Conservation (phyloP, 1,140 invertebrate species). For the Stenopsyche tienmushanensis region DNA sequence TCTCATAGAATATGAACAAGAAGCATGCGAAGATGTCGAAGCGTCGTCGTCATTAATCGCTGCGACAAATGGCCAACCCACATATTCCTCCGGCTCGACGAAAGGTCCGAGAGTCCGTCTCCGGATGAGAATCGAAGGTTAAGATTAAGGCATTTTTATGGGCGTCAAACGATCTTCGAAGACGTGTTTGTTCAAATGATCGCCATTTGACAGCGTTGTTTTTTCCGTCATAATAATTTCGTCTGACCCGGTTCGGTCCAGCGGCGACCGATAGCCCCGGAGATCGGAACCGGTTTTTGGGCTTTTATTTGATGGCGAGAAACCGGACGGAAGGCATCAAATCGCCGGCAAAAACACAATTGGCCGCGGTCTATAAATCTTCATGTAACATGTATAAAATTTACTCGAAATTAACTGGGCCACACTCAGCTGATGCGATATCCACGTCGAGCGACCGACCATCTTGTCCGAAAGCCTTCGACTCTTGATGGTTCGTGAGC, state of each 20-base stretch:
- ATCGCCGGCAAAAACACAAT: constrained; percentile 32
- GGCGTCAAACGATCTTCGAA: neutral
- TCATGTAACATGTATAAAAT: constrained; percentile 6
- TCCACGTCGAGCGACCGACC: no score
- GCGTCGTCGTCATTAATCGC: no score
- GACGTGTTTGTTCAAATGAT: neutral
- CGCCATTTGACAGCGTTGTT: no score
- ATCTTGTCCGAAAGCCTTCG: no score
- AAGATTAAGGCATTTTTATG: neutral
- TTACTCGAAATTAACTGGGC: constrained; percentile 18
- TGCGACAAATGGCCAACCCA: no score
- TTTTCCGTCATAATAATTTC: constrained; percentile 21
- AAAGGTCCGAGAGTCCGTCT: neutral
- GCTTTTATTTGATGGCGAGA: constrained; percentile 24
- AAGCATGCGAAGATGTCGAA: no score
- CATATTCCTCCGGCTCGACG: neutral
- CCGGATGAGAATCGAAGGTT: neutral
- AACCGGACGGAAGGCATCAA: constrained; percentile 34
- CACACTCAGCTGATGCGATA: neutral
- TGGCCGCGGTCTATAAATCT: constrained; percentile 32
- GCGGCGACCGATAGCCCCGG: constrained; percentile 14
- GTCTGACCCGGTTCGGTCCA: constrained; percentile 11
- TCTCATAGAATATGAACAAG: no score
- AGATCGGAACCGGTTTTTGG: constrained; percentile 9
- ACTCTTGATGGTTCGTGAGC: no score